These are phyloP conservation scores for Bradysia coprophila DNA, from an alignment of 1,140 invertebrate genomes.

Conservation along the genomic window DNA sequence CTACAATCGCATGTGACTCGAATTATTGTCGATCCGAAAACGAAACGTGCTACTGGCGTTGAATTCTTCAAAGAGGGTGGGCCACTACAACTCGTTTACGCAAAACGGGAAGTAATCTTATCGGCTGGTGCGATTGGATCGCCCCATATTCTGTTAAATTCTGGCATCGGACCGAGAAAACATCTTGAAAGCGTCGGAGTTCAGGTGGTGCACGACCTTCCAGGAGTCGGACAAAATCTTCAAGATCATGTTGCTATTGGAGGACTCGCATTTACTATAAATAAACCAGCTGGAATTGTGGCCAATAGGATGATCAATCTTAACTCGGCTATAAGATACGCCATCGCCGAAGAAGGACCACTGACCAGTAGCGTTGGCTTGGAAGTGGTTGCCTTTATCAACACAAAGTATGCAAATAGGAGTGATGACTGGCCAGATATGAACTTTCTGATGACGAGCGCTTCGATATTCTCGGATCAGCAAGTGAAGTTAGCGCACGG, in stretches of 20 bases:
- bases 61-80: constrained; percentile 54
- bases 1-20: constrained; percentile 58
- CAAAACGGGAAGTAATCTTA: constrained; percentile 58
- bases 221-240: constrained; percentile 62
- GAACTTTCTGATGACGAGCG: constrained; percentile 66
- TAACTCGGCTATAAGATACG: constrained; percentile 55
- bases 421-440: constrained; percentile 79
- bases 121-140: constrained; percentile 57
- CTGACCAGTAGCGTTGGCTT: constrained; percentile 64
- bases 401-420: constrained; percentile 68
- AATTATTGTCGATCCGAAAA: constrained; percentile 49
- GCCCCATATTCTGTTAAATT: constrained; percentile 70
- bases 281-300: constrained; percentile 56
- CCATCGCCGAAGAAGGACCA: constrained; percentile 58
- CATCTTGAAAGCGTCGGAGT: constrained; percentile 50
- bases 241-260: constrained; percentile 69
- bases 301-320: constrained; percentile 57
- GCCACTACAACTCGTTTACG: constrained; percentile 40
- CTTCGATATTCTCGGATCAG: constrained; percentile 54
- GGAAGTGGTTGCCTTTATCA: constrained; percentile 68
- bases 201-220: constrained; percentile 45
- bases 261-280: constrained; percentile 59
- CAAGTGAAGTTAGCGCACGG: constrained; percentile 61
- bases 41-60: constrained; percentile 52
- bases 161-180: constrained; percentile 54